Evolutionary conservation across 2,797 vertebrate species (phyloP).

Genomic region (Hipposideros larvatus): DNA sequence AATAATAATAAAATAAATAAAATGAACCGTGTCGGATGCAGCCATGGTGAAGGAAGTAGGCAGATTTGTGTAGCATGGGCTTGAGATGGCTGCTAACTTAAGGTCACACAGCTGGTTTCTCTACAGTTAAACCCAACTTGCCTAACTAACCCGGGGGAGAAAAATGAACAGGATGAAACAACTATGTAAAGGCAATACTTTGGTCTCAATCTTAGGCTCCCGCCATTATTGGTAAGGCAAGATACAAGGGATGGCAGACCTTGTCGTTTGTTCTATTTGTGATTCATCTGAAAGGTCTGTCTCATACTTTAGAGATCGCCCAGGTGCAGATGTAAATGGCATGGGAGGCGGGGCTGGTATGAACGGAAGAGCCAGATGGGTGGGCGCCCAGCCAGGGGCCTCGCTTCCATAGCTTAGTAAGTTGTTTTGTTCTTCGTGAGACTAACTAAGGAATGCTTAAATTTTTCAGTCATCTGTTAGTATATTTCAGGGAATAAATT

Average conservation of each 20-base stretch:
- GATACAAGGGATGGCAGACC: background rate
- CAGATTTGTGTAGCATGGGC: background rate
- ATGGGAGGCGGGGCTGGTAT: background rate
- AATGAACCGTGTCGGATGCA: background rate
- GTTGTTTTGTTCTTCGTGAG: background rate
- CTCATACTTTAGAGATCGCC: background rate
- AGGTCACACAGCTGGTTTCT: background rate
- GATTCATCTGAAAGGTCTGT: background rate
- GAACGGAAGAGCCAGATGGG: no score
- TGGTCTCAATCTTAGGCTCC: background rate
- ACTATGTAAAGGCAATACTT: background rate
- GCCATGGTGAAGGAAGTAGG: background rate
- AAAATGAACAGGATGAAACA: background rate
- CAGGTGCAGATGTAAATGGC: background rate
- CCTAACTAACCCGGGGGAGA: background rate
- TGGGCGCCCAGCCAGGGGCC: accelerated
- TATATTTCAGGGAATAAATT: background rate
- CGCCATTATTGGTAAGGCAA: background rate
- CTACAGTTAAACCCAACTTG: background rate
- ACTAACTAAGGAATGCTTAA: background rate
- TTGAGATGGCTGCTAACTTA: background rate
- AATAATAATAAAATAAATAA: no score
- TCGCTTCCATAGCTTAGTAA: background rate
- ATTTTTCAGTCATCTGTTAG: background rate
- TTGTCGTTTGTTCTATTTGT: background rate